phyloP scores from a whole-genome alignment of 2,797 vertebrate species.

The Alectoris magna region DNA sequence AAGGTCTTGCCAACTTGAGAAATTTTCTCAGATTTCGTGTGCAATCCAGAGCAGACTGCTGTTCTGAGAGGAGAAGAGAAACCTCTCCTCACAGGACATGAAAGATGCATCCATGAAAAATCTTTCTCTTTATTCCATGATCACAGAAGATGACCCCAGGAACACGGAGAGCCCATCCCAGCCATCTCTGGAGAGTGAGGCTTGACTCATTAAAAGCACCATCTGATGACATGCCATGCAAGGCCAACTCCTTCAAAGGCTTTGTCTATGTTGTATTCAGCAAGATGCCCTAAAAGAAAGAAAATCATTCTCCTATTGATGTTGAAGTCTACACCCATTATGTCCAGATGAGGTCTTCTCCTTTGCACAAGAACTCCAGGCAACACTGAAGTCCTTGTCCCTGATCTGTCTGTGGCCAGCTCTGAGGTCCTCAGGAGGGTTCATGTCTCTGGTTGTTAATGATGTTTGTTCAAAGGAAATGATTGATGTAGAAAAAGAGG shows the following conservation, averaged over 20 bases:
- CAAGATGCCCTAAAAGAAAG: background rate
- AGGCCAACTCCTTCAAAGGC: accelerated
- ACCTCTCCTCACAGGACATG: background rate
- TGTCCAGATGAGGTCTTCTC: background rate
- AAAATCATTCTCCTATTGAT: background rate
- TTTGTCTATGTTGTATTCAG: background rate
- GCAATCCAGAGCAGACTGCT: background rate
- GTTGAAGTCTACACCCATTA: background rate
- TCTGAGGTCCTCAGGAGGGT: background rate
- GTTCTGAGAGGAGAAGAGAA: background rate
- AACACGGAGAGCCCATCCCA: background rate
- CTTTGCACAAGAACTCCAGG: accelerated
- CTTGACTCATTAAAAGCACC: background rate
- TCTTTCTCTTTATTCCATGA: background rate
- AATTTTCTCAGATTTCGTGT: background rate
- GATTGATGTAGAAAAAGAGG: background rate
- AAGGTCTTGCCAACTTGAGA: background rate
- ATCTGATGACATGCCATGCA: background rate
- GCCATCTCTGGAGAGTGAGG: background rate
- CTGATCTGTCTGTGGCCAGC: background rate
- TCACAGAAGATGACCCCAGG: background rate
- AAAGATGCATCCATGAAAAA: background rate
- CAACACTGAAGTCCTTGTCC: background rate
- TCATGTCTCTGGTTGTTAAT: accelerated
- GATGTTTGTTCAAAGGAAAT: background rate